Percentiles rank a stretch among this genome's conserved stretches.
phyloP scores from a whole-genome alignment of 2,113 vertebrate genomes.

The Panurus biarmicus region DNA sequence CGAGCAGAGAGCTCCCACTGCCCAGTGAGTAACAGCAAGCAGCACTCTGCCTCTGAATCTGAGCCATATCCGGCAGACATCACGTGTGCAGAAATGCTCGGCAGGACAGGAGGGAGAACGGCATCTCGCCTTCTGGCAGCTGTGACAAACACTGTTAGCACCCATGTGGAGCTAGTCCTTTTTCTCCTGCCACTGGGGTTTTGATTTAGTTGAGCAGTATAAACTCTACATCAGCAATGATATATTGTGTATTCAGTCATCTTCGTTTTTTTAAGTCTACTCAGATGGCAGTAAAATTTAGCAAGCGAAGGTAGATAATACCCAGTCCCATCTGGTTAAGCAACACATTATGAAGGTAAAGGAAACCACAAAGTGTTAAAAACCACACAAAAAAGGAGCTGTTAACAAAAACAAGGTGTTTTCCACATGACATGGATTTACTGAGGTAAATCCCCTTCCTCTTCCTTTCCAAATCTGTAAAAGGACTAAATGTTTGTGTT shows the following conservation, averaged over 20 bases:
- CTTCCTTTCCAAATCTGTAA: neutral
- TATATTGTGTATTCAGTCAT: neutral
- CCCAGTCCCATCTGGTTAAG: neutral
- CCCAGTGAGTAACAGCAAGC: neutral
- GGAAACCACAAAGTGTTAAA: neutral
- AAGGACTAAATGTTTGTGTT: neutral
- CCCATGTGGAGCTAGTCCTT: neutral
- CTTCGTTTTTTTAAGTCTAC: neutral
- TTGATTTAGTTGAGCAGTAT: neutral
- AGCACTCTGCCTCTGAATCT: neutral
- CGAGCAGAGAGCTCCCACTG: neutral
- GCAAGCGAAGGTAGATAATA: neutral
- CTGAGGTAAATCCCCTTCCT: neutral
- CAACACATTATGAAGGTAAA: neutral
- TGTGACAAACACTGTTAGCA: neutral
- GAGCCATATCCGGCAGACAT: neutral
- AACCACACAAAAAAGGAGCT: neutral
- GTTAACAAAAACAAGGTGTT: neutral
- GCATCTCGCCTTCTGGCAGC: neutral
- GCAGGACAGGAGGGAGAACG: neutral
- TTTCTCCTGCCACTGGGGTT: neutral
- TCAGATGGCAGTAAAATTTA: neutral
- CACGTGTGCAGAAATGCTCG: fast-evolving
- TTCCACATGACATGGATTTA: neutral
- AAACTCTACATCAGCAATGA: neutral